phyloP scores from a whole-genome alignment of 2,797 vertebrate genomes.

The Valencia hispanica region DNA sequence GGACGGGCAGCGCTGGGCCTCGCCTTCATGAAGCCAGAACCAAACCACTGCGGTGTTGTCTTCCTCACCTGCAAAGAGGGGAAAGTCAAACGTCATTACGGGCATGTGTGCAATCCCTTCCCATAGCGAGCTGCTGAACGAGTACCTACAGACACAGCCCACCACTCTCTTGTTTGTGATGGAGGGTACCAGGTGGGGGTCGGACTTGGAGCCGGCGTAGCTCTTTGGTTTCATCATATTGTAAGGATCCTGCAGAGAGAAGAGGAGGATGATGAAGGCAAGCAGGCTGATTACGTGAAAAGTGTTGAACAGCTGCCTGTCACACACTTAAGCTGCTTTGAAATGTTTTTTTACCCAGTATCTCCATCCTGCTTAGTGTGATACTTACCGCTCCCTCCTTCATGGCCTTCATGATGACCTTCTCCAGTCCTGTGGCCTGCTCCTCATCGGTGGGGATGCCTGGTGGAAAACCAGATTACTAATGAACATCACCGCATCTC shows the following conservation, averaged over 20 bases:
- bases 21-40: slow-evolving; percentile 92
- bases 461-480: slow-evolving; percentile 25
- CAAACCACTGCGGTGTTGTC: slow-evolving; percentile 88
- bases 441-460: slow-evolving; percentile 88
- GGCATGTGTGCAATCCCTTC: not conserved
- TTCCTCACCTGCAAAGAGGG: slow-evolving; percentile 90
- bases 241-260: slow-evolving; percentile 86
- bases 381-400: slow-evolving; percentile 71
- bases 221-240: slow-evolving; percentile 85
- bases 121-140: not conserved
- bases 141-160: slow-evolving; percentile 92
- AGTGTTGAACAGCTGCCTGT: no score
- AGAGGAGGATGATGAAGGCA: slow-evolving; percentile 84
- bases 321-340: no score
- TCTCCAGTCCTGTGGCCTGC: slow-evolving; percentile 88
- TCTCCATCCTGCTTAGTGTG: no score
- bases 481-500: not conserved
- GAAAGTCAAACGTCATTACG: slow-evolving; percentile 73
- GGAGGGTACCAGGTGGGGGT: slow-evolving; percentile 91
- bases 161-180: slow-evolving; percentile 87
- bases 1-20: slow-evolving; percentile 88
- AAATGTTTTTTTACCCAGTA: no score
- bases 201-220: slow-evolving; percentile 86
- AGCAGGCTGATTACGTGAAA: no score
- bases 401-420: slow-evolving; percentile 79